Conservation (phyloP, 1,140 invertebrate genomes). For the Hormaphis cornu region DNA sequence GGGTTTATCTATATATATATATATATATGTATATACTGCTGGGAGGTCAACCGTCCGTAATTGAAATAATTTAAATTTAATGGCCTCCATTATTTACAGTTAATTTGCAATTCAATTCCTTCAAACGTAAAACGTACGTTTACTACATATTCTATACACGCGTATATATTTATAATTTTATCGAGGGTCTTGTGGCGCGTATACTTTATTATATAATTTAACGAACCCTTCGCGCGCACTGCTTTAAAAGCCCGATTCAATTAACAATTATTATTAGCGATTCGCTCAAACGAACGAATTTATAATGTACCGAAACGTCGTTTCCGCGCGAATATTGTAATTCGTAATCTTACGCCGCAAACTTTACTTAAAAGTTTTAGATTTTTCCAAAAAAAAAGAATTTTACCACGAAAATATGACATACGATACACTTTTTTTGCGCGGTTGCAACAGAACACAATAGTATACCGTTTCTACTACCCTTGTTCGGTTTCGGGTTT, state of each 20-base stretch:
- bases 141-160: no score
- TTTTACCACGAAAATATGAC: background rate
- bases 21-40: no score
- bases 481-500: constrained; percentile 18
- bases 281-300: no score
- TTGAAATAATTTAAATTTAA: constrained; percentile 16
- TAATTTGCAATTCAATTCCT: constrained; percentile 12
- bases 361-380: no score
- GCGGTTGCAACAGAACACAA: background rate
- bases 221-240: background rate
- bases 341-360: no score
- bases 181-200: no score
- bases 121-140: background rate
- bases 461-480: background rate
- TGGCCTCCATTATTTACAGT: constrained; percentile 1
- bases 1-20: background rate
- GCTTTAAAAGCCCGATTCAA: constrained; percentile 8
- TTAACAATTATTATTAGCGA: constrained; percentile 14
- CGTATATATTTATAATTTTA: no score
- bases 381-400: no score
- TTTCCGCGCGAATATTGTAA: no score
- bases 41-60: background rate
- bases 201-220: constrained; percentile 16
- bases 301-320: no score
- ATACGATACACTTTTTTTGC: background rate